Percentiles rank a stretch among this genome's conserved stretches.
Conservation (phyloP, 2,113 vertebrate species). For the Spea multiplicata region DNA sequence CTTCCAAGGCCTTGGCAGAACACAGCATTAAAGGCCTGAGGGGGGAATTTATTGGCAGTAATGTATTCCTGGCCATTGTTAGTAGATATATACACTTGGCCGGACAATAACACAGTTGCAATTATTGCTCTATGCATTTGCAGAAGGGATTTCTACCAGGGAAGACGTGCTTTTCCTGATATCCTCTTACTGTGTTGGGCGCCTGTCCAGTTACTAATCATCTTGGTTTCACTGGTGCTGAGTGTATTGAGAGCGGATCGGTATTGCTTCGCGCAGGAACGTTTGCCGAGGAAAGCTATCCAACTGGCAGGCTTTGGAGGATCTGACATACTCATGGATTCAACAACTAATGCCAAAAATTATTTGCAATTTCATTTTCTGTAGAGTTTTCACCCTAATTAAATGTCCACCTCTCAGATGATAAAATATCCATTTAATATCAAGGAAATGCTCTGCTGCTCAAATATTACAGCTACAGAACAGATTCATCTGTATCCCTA, state of each 20-base stretch:
- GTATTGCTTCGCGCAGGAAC: slow-evolving; percentile 24
- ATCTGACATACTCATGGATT: slow-evolving; percentile 44
- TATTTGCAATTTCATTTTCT: slow-evolving; percentile 48
- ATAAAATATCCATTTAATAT: slow-evolving; percentile 44
- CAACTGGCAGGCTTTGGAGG: slow-evolving; percentile 41
- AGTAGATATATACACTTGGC: slow-evolving; percentile 41
- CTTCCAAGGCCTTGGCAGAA: slow-evolving; percentile 28
- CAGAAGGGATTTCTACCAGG: slow-evolving; percentile 40
- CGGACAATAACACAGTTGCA: slow-evolving; percentile 37
- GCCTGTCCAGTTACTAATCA: slow-evolving; percentile 42
- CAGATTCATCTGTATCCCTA: background rate
- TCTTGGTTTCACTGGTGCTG: slow-evolving; percentile 47
- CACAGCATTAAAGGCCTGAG: slow-evolving; percentile 24
- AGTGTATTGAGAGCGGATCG: slow-evolving; percentile 45
- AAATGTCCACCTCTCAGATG: slow-evolving; percentile 43
- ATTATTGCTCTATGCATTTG: slow-evolving; percentile 45
- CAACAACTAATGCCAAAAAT: slow-evolving; percentile 33
- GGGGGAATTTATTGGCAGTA: slow-evolving; percentile 42
- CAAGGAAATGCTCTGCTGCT: slow-evolving; percentile 21
- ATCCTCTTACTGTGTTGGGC: slow-evolving; percentile 43
- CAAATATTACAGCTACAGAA: background rate
- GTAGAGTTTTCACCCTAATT: slow-evolving; percentile 45
- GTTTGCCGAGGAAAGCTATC: slow-evolving; percentile 44
- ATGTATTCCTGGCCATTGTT: slow-evolving; percentile 46
- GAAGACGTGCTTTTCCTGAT: slow-evolving; percentile 40